Base-by-base conservation (phyloP, 1,140 invertebrate species). In the Drosophila lini region DNA sequence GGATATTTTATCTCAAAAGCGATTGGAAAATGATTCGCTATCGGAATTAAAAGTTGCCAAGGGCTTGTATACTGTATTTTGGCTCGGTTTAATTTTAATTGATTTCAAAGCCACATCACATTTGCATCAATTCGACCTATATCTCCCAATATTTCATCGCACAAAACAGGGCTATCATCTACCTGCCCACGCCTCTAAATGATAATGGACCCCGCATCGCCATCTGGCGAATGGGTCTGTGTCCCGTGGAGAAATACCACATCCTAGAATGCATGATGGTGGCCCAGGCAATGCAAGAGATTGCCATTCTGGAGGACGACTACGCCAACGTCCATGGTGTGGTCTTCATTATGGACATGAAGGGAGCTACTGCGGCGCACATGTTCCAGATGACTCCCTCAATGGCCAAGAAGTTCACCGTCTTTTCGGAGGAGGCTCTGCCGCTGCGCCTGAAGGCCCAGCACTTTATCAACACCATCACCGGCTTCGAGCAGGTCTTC, bases 381-480 rank as follows among this genome's bases (percentile, higher is more conserved):
- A 47, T 94, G 22, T 82, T 93, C 4, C 93, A 94, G 63, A 93
- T 92, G 44, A 94, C 90, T 13, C 93, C 93, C 0, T 83, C 82
- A 1, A 38, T 93, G 38, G 80, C 94, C 15, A 94, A 93, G 74
- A 94, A 94, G 78, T 80, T 92, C 16, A 91, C 94, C 0, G 89
- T 92, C 0, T 93, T 81, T 42, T 90, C 92, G 1, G 93, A 94
- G 81, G 94, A 94, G 60, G 93, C 93, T 10, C 91, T 94, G 3
- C 94, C 94, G 0, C 69, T 94, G 44, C 84, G 94, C 10, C 73
- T 93, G 0, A 93, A 93, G 57, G 88, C 85, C 8, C 92, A 92
- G 38, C 93, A 94, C 63, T 93, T 94, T 52, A 78, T 94, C n/a
- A 93, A 94, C 74, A 93, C 93, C 8, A 93, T 94, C 4, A 36